phyloP scores from a whole-genome alignment of 2,113 vertebrate genomes.

The Mesembrinibis cayennensis region DNA sequence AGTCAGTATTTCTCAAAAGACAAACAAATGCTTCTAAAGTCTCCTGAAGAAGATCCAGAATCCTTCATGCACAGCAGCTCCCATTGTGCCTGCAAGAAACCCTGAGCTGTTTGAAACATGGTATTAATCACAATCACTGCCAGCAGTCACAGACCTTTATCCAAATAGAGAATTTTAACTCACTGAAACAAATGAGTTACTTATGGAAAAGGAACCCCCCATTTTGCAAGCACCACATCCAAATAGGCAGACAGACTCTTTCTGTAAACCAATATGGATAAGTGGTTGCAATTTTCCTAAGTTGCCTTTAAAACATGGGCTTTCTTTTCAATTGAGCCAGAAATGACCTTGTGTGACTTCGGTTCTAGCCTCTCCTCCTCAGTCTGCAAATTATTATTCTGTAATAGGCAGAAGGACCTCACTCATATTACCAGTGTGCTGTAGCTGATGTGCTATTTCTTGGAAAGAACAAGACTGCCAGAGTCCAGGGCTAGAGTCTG shows the following conservation, averaged over 20 bases:
- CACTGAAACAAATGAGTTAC: slow-evolving; percentile 25
- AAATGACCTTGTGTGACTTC: slow-evolving; percentile 36
- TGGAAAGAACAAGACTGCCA: not conserved
- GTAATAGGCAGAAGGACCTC: not conserved
- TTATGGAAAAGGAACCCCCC: not conserved
- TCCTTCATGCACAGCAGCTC: not conserved
- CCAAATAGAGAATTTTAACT: not conserved
- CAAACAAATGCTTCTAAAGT: not conserved
- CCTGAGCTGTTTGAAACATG: not conserved
- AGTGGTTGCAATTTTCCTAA: slow-evolving; percentile 25
- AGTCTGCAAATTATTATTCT: not conserved
- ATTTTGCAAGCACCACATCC: not conserved
- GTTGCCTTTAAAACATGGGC: not conserved
- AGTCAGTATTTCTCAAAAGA: not conserved
- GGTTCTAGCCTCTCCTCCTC: not conserved
- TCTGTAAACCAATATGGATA: slow-evolving; percentile 33
- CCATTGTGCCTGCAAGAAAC: not conserved
- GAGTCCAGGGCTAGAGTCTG: not conserved
- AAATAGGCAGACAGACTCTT: not conserved
- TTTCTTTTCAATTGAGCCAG: slow-evolving; percentile 17
- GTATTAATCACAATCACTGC: not conserved
- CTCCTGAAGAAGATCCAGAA: slow-evolving; percentile 7
- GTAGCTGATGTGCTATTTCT: not conserved
- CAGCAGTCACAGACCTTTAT: not conserved
- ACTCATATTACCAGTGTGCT: not conserved